A percentile compares a stretch with the other conserved stretches of the same genome.
Evolutionary conservation across 2,888 invertebrate genomes (phyloP).

Genomic region (Melinopterus prodromus): DNA sequence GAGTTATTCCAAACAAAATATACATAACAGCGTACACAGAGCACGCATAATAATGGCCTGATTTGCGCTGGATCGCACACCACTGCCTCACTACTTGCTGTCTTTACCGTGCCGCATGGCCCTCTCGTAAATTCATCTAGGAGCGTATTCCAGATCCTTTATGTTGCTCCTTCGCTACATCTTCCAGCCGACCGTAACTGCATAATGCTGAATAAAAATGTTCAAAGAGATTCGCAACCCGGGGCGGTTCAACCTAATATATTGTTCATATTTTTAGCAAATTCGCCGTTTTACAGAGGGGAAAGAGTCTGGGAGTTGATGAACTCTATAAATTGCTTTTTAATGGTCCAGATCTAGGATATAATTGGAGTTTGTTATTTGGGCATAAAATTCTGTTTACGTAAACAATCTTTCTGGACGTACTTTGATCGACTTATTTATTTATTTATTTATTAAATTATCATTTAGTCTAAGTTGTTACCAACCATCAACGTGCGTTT

Average conservation of each 20-base stretch:
- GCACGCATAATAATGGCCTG: slow-evolving; percentile 4
- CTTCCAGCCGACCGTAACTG: background rate
- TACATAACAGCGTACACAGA: background rate
- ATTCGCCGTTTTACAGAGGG: too few species aligned
- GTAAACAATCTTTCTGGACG: too few species aligned
- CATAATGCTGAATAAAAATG: slow-evolving; percentile 19
- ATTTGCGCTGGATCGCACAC: background rate
- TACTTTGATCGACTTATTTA: too few species aligned
- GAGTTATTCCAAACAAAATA: slow-evolving; percentile 4
- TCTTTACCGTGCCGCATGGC: background rate
- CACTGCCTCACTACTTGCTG: background rate
- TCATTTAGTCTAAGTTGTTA: too few species aligned
- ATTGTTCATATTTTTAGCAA: background rate
- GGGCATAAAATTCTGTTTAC: too few species aligned
- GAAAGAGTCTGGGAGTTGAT: too few species aligned
- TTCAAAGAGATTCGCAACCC: too few species aligned
- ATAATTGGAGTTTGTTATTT: too few species aligned
- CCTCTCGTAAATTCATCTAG: background rate
- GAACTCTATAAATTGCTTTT: too few species aligned
- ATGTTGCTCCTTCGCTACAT: background rate
- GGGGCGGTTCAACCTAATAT: background rate
- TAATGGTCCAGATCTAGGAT: too few species aligned
- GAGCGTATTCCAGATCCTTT: background rate
- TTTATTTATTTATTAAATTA: too few species aligned
- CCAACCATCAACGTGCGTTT: too few species aligned